Evolutionary conservation across 2,888 invertebrate genomes (phyloP), one percentile per base, ranked within the genome.

Genomic region (Amphipyra berbera): DNA sequence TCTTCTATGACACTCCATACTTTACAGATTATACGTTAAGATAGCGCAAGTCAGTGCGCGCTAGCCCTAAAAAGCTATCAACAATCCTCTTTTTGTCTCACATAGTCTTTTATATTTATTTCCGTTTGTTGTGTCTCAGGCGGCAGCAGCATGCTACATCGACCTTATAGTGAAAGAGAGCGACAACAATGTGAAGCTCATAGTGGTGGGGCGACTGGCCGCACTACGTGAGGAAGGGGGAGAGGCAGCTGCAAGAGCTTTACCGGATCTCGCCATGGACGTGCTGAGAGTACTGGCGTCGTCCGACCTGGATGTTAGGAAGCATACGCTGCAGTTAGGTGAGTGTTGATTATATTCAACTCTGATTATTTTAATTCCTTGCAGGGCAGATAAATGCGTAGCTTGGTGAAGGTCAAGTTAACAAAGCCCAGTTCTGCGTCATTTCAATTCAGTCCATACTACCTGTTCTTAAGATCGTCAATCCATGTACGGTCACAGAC

Each of bases 101-200:
- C 30, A 30, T 30, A 30, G 7, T 7, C 6, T 30, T 5, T 13
- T 7, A 13, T 46, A 3, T n/a, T n/a, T 0, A 13, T 8, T 15
- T 10, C n/a, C 41, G 10, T 13, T 42, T 8, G n/a, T n/a, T 46
- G n/a, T 53, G 12, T 0, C 33, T 12, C 64, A 92, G 96, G 99
- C 99, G 35, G 99, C 99, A 0, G 99, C 99, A 2, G 97, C 97
- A 41, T 99, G 99, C 91, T 99, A 99, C 94, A 99, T 99, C 84
- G 99, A 99, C 87, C 95, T 99, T 78, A 98, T 99, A 68, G 98
- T 99, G n/a, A 99, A 99, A 91, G 99, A 99, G 90, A 99, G 99
- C 91, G 99, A 99, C 92, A 99, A 99, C 95, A 99, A 99, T 95
- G 99, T 99, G 13, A 99, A 99, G 95, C 95, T 99, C 61, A 99